These are phyloP conservation scores for Archivesica marissinica DNA, from an alignment of 1,140 invertebrate species.

Conservation along the genomic window DNA sequence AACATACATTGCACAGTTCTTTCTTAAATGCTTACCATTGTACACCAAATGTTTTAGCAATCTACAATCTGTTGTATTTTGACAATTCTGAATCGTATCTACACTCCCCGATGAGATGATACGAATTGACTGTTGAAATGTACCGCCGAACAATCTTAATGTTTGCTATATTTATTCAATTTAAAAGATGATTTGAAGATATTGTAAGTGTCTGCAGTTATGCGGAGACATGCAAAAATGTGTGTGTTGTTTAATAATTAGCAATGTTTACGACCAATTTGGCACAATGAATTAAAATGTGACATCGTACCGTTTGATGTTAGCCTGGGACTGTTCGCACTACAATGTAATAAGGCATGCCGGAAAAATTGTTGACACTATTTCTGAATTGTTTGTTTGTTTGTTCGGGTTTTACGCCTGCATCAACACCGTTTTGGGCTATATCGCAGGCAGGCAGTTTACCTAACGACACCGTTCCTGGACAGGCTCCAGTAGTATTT, in stretches of 20 bases:
- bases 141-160: not conserved
- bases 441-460: too few species aligned
- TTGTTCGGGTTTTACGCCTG: too few species aligned
- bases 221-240: slow-evolving; percentile 8
- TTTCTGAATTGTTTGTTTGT: too few species aligned
- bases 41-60: not conserved
- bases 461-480: too few species aligned
- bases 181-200: slow-evolving; percentile 24
- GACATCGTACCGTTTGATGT: not conserved
- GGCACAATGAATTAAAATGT: not conserved
- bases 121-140: slow-evolving; percentile 2
- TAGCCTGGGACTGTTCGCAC: too few species aligned
- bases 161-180: slow-evolving; percentile 12
- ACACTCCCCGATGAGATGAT: not conserved
- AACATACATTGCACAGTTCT: not conserved
- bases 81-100: slow-evolving; percentile 11
- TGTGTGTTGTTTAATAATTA: not conserved
- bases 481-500: too few species aligned
- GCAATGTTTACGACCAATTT: slow-evolving; percentile 20
- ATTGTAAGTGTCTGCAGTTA: not conserved
- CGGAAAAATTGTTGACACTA: too few species aligned
- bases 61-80: not conserved
- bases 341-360: too few species aligned
- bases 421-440: too few species aligned
- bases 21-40: not conserved